Base-by-base conservation (phyloP, 2,113 vertebrate species). In the Chauna torquata region DNA sequence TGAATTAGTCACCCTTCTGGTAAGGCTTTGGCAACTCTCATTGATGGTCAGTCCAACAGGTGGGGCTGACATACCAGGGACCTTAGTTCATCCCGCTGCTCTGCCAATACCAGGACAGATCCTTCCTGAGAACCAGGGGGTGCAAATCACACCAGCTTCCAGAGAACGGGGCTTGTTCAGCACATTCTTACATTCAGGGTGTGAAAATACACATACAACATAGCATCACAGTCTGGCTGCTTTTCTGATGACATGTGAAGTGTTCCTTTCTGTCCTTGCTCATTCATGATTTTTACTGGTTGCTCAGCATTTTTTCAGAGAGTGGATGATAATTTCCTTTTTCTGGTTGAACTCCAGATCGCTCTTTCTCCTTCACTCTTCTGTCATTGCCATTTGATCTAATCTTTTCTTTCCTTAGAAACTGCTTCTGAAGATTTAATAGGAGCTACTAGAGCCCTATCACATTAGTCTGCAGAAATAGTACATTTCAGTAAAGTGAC, bases 1-100 rank as follows among this genome's bases (percentile, higher is more conserved):
- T 61, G 68, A 49, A 92, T 97, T 94, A 97, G 79, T 97, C 94
- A 97, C 72, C 76, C 82, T 97, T 96, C 97, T 96, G 95, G 95
- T 95, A 97, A 97, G 28, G 44, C 59, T 62, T 69, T 97, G 97
- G 97, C 97, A 96, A 50, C 36, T 79, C 9, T 34, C 6, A 17
- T 3, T 3, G 45, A 11, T 23, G 82, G 62, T 18, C 49, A 79
- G 34, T 82, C 92, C 93, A 96, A 94, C 97, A 97, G 94, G 90
- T 93, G 94, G 95, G 92, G 94, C 88, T 92, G 82, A 78, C 88
- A 97, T 95, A 82, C 84, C 86, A 86, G 61, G 34, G 64, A 11
- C 44, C 78, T 85, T 16, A 49, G 62, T 75, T 94, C 84, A 87
- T 88, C 86, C 57, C 2, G 0, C 18, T 24, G 34, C 72, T 55